Evolutionary conservation across 1,140 invertebrate species (phyloP), one percentile per base, ranked within the genome.

Genomic region (Drosophila baimaii): DNA sequence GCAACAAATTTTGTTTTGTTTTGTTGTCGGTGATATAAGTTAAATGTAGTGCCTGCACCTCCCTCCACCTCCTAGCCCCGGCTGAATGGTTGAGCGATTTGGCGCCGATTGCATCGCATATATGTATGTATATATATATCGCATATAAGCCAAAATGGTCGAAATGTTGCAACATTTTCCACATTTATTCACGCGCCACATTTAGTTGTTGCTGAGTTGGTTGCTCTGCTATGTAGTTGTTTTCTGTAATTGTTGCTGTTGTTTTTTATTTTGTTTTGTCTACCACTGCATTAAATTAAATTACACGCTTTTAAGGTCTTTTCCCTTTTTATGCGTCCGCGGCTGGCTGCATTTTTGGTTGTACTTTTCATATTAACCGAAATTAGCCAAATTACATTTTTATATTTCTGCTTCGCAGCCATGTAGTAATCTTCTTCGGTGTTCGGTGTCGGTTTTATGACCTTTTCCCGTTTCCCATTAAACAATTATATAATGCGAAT

Each of bases 81-180:
- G 25, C 49, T 47, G 63, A 69, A 69, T 69, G 73, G 73, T 77
- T 69, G 74, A 77, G 64, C 74, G 74, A 77, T 77, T 77, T 77
- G 55, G 52, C 43, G 52, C 55, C 73, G 74, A 77, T 77, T 77
- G 74, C 74, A 77, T 77, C 73, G 74, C 73, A 76, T 57, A 66
- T 52, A 31, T 29, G n/a, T 49, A 31, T 56, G 31, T 29, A 49
- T 9, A 17, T 31, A 19, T 31, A 51, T 65, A 75, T 54, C 54
- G 46, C 55, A 55, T 61, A 59, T 68, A 68, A 77, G 74, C 74
- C 63, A 77, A 77, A 77, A 77, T 62, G 74, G 73, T 77, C 56
- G 64, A 69, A 66, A 77, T 77, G 74, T 77, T 77, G 74, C 74
- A 77, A 77, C 74, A 77, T 77, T 77, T 77, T 77, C 64, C 74